Conservation (phyloP, 2,113 vertebrate species). For the Pachycephala philippinensis region DNA sequence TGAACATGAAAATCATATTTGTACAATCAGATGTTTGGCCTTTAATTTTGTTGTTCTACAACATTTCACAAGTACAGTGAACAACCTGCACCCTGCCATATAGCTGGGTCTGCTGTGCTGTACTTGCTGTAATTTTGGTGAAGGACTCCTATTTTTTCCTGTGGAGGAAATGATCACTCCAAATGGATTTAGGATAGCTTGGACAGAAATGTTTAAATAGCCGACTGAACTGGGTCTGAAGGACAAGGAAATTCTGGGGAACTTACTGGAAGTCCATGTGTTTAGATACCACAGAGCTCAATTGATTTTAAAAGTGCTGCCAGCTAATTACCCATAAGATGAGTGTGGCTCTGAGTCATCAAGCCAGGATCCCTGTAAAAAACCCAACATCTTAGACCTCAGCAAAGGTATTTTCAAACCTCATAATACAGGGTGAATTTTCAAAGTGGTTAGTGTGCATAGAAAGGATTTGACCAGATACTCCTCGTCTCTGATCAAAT, state of each 20-base stretch:
- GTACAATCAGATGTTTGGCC: not conserved
- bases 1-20: not conserved
- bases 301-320: conserved; percentile 40
- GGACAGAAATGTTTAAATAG: not conserved
- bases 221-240: not conserved
- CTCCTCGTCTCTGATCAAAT: not conserved
- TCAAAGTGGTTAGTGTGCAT: not conserved
- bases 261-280: conserved; percentile 19
- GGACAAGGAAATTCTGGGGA: not conserved
- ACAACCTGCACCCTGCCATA: not conserved
- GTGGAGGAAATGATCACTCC: not conserved
- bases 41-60: not conserved
- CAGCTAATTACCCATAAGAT: conserved; percentile 34
- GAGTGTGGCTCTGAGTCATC: conserved; percentile 24
- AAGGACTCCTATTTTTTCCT: not conserved
- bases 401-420: not conserved
- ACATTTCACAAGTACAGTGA: not conserved
- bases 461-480: not conserved
- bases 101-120: not conserved
- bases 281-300: conserved; percentile 25
- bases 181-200: not conserved
- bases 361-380: not conserved
- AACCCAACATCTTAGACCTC: not conserved
- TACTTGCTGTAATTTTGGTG: not conserved
- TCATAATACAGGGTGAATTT: not conserved